Conservation (phyloP, 2,797 vertebrate genomes). For the Takifugu ocellatus region DNA sequence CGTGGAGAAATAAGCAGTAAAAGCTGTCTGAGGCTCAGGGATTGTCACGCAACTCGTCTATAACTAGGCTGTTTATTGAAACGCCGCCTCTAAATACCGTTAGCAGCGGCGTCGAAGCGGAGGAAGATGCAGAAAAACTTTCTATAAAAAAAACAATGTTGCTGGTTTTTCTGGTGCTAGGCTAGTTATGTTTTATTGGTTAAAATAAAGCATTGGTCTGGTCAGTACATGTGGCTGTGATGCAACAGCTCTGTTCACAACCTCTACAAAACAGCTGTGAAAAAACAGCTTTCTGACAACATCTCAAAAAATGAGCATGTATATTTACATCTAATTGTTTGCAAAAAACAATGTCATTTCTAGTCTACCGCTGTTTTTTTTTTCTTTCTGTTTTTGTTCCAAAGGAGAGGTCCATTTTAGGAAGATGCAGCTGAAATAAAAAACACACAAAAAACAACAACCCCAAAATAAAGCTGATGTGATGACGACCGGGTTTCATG, state of each 20-base stretch:
- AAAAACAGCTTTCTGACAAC: constrained; percentile 67
- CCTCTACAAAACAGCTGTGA: constrained; percentile 57
- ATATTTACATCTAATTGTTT: constrained; percentile 71
- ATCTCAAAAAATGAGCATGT: constrained; percentile 63
- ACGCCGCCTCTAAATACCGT: constrained; percentile 67
- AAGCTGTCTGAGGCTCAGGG: constrained; percentile 80
- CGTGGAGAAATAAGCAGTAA: constrained; percentile 49
- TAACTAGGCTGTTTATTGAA: constrained; percentile 58
- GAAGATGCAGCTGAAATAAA: constrained; percentile 25
- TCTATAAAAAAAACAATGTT: constrained; percentile 27
- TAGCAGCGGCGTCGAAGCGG: constrained; percentile 73
- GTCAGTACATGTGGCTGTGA: constrained; percentile 40
- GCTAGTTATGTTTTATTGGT: constrained; percentile 43
- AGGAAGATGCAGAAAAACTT: neutral
- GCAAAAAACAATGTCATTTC: constrained; percentile 55
- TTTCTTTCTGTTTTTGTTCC: neutral
- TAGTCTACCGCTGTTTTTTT: constrained; percentile 30
- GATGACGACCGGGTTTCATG: constrained; percentile 20
- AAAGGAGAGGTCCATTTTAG: constrained; percentile 16
- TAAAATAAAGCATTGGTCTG: constrained; percentile 53
- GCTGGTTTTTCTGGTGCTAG: constrained; percentile 34
- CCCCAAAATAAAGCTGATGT: neutral
- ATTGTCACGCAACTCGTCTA: constrained; percentile 66
- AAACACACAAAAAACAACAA: neutral
- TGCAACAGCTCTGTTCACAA: constrained; percentile 35